A percentile compares a stretch with the other conserved stretches of the same genome.
Conservation (phyloP, 2,888 invertebrate genomes). For the Chironomus tentans region DNA sequence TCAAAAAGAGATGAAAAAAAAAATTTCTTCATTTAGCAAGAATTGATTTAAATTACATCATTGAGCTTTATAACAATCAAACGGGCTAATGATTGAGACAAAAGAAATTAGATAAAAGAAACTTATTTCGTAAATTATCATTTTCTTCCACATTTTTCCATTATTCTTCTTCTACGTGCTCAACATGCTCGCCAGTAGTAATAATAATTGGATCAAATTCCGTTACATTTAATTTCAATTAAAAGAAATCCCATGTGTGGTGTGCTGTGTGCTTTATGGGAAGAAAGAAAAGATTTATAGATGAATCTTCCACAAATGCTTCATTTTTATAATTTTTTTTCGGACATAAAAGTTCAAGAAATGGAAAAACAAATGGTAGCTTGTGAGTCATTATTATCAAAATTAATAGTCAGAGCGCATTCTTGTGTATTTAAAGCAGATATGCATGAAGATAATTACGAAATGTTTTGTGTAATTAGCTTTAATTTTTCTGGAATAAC, state of each 20-base stretch:
- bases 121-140: neutral
- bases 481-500: no score
- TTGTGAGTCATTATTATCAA: no score
- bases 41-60: neutral
- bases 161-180: neutral
- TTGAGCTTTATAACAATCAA: neutral
- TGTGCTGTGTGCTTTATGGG: constrained; percentile 5
- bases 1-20: neutral
- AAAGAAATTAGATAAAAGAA: neutral
- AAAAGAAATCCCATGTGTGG: constrained; percentile 11
- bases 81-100: constrained; percentile 1
- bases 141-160: neutral
- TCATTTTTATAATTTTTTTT: neutral
- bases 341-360: neutral
- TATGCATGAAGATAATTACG: no score
- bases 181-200: neutral
- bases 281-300: constrained; percentile 17
- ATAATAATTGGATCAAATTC: constrained; percentile 16
- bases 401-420: no score
- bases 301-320: neutral
- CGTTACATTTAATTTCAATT: constrained; percentile 24
- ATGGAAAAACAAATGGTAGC: neutral
- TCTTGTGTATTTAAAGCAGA: no score
- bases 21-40: neutral
- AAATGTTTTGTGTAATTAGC: no score